Conservation (phyloP, 2,888 invertebrate species). For the Cheilosia vulpina region DNA sequence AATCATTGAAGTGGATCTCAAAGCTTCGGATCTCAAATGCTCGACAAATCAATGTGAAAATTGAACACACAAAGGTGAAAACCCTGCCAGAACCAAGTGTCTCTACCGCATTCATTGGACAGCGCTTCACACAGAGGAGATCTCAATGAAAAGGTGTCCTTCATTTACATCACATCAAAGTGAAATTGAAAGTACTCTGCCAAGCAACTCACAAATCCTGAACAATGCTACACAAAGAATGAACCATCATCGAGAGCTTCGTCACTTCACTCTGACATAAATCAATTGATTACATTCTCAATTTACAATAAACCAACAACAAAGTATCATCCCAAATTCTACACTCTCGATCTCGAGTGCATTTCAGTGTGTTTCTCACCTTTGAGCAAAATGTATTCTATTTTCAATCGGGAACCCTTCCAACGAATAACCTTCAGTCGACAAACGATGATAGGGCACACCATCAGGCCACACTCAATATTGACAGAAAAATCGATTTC, state of each 20-base stretch:
- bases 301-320: conserved; percentile 2
- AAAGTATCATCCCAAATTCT: conserved; percentile 2
- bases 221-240: neutral
- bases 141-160: too few species aligned
- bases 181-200: neutral
- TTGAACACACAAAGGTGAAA: too few species aligned
- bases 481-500: conserved; percentile 62
- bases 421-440: conserved; percentile 29
- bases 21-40: too few species aligned
- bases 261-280: neutral
- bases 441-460: conserved; percentile 56
- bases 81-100: too few species aligned
- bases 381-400: conserved; percentile 37
- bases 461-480: conserved; percentile 15
- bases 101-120: too few species aligned
- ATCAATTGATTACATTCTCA: conserved; percentile 10
- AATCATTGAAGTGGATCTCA: too few species aligned
- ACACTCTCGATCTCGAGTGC: conserved; percentile 43
- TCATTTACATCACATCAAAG: neutral
- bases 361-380: conserved; percentile 45
- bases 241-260: neutral
- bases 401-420: conserved; percentile 39
- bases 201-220: neutral
- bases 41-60: too few species aligned
- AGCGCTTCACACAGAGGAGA: too few species aligned